Conservation (phyloP, 2,888 invertebrate genomes). For the Alsophila aescularia region DNA sequence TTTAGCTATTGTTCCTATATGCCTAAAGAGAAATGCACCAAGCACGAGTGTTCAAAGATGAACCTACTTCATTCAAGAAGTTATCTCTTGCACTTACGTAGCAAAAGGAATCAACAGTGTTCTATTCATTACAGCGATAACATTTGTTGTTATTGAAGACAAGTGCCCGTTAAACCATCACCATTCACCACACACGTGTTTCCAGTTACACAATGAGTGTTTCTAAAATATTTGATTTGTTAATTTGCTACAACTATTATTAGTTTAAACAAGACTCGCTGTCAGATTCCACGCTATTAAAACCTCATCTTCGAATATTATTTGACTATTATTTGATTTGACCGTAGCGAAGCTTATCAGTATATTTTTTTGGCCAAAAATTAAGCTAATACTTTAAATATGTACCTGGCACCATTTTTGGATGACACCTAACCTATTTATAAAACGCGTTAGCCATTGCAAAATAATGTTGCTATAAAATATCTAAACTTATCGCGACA, state of each 20-base stretch:
- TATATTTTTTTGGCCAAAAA: too few species aligned
- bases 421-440: not conserved
- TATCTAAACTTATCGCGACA: slow-evolving; percentile 36
- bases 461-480: slow-evolving; percentile 5
- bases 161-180: slow-evolving; percentile 47
- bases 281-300: slow-evolving; percentile 21
- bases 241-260: slow-evolving; percentile 41
- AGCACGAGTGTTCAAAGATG: not conserved
- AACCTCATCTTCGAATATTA: not conserved
- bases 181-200: slow-evolving; percentile 47
- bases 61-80: not conserved
- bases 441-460: not conserved
- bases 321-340: not conserved
- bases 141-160: slow-evolving; percentile 47
- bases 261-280: slow-evolving; percentile 33
- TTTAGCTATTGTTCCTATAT: too few species aligned
- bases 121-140: slow-evolving; percentile 47
- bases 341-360: not conserved
- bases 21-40: not conserved
- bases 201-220: slow-evolving; percentile 42
- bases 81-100: slow-evolving; percentile 44
- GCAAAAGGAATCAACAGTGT: slow-evolving; percentile 44
- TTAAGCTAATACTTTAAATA: too few species aligned
- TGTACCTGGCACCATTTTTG: too few species aligned
- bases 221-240: slow-evolving; percentile 59